Conservation (phyloP, 1,140 invertebrate genomes). For the Dysdera silvatica region DNA sequence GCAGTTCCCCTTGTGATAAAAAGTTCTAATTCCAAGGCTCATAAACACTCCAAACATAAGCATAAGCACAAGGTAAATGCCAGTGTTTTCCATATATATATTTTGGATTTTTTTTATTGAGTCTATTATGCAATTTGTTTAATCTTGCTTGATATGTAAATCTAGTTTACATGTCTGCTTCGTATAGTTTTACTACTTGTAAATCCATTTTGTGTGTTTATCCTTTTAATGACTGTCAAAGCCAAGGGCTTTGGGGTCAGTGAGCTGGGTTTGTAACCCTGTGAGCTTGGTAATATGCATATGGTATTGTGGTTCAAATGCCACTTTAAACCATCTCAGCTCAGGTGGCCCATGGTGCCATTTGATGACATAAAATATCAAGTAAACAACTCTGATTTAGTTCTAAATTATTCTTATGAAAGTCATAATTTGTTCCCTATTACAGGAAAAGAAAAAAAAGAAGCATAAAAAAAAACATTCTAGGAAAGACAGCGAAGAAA, state of each 20-base stretch:
- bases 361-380: not conserved
- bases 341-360: not conserved
- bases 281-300: too few species aligned
- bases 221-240: not conserved
- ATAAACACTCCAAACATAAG: slow-evolving; percentile 13
- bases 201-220: not conserved
- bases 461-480: slow-evolving; percentile 13
- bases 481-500: not conserved
- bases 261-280: too few species aligned
- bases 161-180: not conserved
- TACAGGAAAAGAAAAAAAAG: slow-evolving; percentile 15
- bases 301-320: too few species aligned
- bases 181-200: not conserved
- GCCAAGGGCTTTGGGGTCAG: not conserved
- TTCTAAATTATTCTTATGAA: not conserved
- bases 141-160: not conserved
- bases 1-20: too few species aligned
- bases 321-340: too few species aligned
- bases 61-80: slow-evolving; percentile 15
- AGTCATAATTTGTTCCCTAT: not conserved
- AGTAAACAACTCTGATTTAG: not conserved
- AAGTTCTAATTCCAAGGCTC: too few species aligned
- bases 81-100: slow-evolving; percentile 3
- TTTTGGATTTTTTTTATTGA: not conserved
- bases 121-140: not conserved